Evolutionary conservation across 2,797 vertebrate species (phyloP).

Genomic region (Sparidentex hasta): DNA sequence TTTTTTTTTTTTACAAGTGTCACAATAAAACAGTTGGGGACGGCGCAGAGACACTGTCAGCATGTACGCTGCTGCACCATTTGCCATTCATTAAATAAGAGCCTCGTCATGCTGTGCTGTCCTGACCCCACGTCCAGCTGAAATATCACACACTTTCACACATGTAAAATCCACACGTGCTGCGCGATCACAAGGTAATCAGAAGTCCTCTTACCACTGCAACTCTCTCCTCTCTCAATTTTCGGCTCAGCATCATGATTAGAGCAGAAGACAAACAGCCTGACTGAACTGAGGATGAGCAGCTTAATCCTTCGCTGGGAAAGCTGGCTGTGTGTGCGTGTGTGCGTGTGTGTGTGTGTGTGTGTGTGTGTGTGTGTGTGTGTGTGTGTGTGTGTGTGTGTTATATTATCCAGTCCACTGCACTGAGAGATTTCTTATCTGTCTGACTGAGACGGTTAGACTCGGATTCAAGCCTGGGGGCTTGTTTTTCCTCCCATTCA

Average conservation of each 20-base stretch:
- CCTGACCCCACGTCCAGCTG: slow-evolving; percentile 48
- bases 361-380: slow-evolving; percentile 12
- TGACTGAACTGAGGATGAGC: slow-evolving; percentile 60
- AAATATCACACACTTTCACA: slow-evolving; percentile 26
- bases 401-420: slow-evolving; percentile 36
- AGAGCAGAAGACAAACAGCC: slow-evolving; percentile 58
- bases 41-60: slow-evolving; percentile 50
- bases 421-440: slow-evolving; percentile 51
- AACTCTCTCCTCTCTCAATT: slow-evolving; percentile 47
- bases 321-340: slow-evolving; percentile 17
- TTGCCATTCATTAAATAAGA: slow-evolving; percentile 62
- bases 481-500: neutral
- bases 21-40: slow-evolving; percentile 46
- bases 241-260: slow-evolving; percentile 58
- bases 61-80: slow-evolving; percentile 48
- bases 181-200: slow-evolving; percentile 43
- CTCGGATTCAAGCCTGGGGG: slow-evolving; percentile 26
- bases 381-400: slow-evolving; percentile 2
- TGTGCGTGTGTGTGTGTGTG: slow-evolving; percentile 8
- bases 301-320: slow-evolving; percentile 46
- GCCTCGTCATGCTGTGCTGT: slow-evolving; percentile 53
- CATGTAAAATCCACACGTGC: neutral
- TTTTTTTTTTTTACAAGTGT: slow-evolving; percentile 35
- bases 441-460: slow-evolving; percentile 24
- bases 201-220: slow-evolving; percentile 44